Percentiles rank a stretch among this genome's conserved stretches.
Conservation (phyloP, 1,140 invertebrate species). For the Brevipalpus yothersi region DNA sequence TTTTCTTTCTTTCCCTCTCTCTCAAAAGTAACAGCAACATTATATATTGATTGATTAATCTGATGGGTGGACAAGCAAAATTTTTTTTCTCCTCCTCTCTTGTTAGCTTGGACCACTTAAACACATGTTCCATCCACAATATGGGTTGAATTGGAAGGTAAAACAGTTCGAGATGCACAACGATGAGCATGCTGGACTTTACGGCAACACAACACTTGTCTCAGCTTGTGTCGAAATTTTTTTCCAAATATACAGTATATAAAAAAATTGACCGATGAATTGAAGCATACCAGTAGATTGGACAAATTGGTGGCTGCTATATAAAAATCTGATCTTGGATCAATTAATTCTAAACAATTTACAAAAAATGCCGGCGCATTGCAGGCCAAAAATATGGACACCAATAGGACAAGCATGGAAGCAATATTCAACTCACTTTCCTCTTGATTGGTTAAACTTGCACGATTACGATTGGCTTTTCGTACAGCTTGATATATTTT, state of each 20-base stretch:
- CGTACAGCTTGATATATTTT: conserved; percentile 42
- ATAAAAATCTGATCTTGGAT: conserved; percentile 6
- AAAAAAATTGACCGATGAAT: conserved; percentile 87
- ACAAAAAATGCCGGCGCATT: conserved; percentile 69
- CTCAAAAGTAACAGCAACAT: no score
- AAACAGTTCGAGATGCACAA: background rate
- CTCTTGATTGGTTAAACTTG: conserved; percentile 43
- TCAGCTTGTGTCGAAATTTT: conserved; percentile 43
- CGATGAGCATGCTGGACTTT: background rate
- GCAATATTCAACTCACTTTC: conserved; percentile 64
- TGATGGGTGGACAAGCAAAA: no score
- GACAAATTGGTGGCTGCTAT: conserved; percentile 11
- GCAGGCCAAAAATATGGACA: conserved; percentile 34
- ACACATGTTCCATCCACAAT: no score
- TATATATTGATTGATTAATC: no score
- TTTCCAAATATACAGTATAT: conserved; percentile 92
- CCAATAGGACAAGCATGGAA: conserved; percentile 77
- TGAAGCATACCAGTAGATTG: conserved; percentile 82
- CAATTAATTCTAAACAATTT: conserved; percentile 49
- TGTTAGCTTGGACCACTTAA: no score
- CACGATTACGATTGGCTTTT: conserved; percentile 52
- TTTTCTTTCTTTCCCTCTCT: no score
- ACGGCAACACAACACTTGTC: background rate
- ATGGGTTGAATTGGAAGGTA: background rate
- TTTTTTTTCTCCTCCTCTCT: no score